These are phyloP conservation scores for Procambarus virginalis DNA, from an alignment of 1,140 invertebrate genomes.

Conservation along the genomic window DNA sequence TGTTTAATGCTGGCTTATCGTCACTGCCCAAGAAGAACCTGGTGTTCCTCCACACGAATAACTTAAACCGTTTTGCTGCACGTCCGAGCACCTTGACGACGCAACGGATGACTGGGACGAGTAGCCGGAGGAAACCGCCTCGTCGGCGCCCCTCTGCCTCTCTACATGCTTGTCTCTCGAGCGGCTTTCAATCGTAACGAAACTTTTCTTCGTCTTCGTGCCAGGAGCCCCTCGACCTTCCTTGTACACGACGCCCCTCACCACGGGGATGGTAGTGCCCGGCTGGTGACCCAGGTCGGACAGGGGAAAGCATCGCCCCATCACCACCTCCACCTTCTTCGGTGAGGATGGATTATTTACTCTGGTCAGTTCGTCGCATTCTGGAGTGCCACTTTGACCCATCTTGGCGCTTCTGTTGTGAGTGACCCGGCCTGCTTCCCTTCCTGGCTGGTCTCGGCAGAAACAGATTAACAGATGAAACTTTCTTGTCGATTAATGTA, in stretches of 20 bases:
- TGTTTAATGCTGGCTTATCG: not conserved
- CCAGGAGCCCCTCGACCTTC: not conserved
- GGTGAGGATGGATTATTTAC: not conserved
- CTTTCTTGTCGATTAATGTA: not conserved
- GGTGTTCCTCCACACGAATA: not conserved
- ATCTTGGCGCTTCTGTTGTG: not conserved
- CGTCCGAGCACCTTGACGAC: too few relatives aligned
- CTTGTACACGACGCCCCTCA: conserved; percentile 25
- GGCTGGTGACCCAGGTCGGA: not conserved
- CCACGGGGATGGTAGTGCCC: not conserved
- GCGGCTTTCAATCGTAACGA: conserved; percentile 8
- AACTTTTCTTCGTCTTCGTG: not conserved
- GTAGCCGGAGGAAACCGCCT: too few relatives aligned
- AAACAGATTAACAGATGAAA: too few relatives aligned
- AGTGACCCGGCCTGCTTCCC: not conserved
- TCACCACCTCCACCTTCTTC: conserved; percentile 30
- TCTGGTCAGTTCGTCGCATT: not conserved
- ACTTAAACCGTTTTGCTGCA: not conserved
- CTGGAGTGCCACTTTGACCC: not conserved
- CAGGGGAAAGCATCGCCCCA: conserved; percentile 51
- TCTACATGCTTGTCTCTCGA: not conserved
- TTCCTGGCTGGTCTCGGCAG: not conserved
- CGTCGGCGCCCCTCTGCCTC: not conserved
- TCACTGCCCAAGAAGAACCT: not conserved
- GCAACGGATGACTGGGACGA: not conserved